A percentile compares a stretch with the other conserved stretches of the same genome.
Evolutionary conservation across 1,140 invertebrate genomes (phyloP).

Genomic region (Paramacrobiotus metropolitanus): DNA sequence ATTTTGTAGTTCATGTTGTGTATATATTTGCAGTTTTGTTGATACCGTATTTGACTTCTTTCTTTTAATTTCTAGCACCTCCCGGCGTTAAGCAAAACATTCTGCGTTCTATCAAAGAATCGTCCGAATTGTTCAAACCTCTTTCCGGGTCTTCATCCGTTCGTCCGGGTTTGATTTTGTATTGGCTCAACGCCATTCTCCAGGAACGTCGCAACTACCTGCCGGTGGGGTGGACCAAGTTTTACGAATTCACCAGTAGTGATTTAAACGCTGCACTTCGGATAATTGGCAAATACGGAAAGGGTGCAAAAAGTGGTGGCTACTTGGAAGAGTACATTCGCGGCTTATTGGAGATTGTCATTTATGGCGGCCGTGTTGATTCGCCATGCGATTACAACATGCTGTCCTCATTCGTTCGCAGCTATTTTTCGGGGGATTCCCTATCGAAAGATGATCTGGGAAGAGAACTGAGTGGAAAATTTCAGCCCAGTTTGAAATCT

Average conservation of each 20-base stretch:
- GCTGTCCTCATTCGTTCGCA: conserved; percentile 42
- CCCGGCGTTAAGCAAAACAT: conserved; percentile 40
- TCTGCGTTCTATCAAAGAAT: conserved; percentile 24
- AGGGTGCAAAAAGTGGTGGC: conserved; percentile 5
- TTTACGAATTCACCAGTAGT: conserved; percentile 65
- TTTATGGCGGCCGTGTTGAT: conserved; percentile 69
- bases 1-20: not conserved
- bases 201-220: conserved; percentile 67
- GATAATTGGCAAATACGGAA: conserved; percentile 7
- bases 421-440: conserved; percentile 35
- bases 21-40: not conserved
- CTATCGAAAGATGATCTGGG: conserved; percentile 9
- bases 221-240: conserved; percentile 61
- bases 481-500: conserved; percentile 26
- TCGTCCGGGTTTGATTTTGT: conserved; percentile 34
- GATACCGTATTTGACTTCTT: not conserved
- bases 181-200: conserved; percentile 60
- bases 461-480: conserved; percentile 23
- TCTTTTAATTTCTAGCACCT: conserved; percentile 27
- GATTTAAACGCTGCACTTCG: conserved; percentile 48
- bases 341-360: conserved; percentile 50
- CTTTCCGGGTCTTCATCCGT: not conserved
- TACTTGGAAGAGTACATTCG: conserved; percentile 37
- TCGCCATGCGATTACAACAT: conserved; percentile 49
- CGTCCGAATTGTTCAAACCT: not conserved